phyloP scores from a whole-genome alignment of 2,797 vertebrate genomes.

The Toxotes lorentzi region DNA sequence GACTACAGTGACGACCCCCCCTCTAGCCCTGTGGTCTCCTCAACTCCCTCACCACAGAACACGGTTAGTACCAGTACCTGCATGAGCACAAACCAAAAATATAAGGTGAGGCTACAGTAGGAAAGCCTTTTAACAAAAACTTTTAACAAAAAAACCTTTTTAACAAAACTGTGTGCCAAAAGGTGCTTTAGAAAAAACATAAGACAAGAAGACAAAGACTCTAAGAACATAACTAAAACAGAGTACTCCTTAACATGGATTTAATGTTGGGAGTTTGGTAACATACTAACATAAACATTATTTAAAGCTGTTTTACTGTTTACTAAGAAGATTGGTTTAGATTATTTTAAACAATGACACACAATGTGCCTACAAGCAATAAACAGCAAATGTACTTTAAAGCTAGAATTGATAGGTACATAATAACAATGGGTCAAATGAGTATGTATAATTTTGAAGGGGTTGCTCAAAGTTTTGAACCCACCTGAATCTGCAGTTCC shows the following conservation, averaged over 20 bases:
- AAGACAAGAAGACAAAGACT: no score
- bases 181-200: no score
- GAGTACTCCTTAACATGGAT: neutral
- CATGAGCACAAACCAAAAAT: no score
- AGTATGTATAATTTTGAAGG: neutral
- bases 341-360: neutral
- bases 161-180: no score
- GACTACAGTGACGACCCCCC: conserved; percentile 88
- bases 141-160: no score
- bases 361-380: neutral
- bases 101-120: neutral
- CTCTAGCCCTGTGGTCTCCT: conserved; percentile 13
- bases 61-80: conserved; percentile 68
- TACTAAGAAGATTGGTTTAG: neutral
- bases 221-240: neutral
- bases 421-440: neutral
- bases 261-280: neutral
- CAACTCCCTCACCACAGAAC: conserved; percentile 69
- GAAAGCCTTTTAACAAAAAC: neutral
- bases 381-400: neutral
- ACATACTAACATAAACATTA: neutral
- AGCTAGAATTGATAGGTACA: neutral
- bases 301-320: neutral
- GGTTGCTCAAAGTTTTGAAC: neutral
- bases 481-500: neutral